phyloP scores from a whole-genome alignment of 1,140 invertebrate genomes.

The Ganaspis sp. region DNA sequence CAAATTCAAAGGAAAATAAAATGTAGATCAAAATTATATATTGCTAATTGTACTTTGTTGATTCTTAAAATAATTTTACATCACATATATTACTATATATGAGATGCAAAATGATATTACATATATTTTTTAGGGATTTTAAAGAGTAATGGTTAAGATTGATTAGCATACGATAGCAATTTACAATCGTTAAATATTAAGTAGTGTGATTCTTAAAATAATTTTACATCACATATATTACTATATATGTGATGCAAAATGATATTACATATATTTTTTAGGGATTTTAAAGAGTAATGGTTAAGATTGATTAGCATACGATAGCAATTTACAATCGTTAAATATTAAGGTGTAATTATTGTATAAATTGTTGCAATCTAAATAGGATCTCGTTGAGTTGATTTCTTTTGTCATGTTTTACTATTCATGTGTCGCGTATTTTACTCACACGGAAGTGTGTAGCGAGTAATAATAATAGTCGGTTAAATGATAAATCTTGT shows the following conservation, averaged over 20 bases:
- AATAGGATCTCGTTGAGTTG: neutral
- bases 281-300: neutral
- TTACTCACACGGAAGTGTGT: slow-evolving; percentile 15
- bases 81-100: too few species aligned
- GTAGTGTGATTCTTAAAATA: too few species aligned
- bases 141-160: neutral
- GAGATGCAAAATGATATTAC: too few species aligned
- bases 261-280: too few species aligned
- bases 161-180: neutral
- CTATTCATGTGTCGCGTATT: neutral
- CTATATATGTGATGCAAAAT: too few species aligned
- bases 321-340: neutral
- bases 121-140: too few species aligned
- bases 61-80: too few species aligned
- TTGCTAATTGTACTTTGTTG: too few species aligned
- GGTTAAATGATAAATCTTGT: slow-evolving; percentile 10
- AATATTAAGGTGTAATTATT: neutral
- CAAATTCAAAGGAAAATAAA: too few species aligned
- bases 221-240: too few species aligned
- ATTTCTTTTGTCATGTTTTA: slow-evolving; percentile 12
- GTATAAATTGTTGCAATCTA: neutral
- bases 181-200: slow-evolving; percentile 1
- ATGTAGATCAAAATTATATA: too few species aligned
- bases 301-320: neutral
- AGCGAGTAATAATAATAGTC: slow-evolving; percentile 2